These are phyloP conservation scores for Bos taurus DNA, from an alignment of 2,113 vertebrate genomes.

Conservation along the genomic window ARS-UCD2.0 NC_037338.1:86373501-86374000, in stretches of 20 bases:
- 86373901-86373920: neutral
- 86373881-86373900: neutral
- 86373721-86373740: neutral
- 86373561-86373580: neutral
- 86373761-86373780: neutral
- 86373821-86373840: neutral
- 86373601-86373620: neutral
- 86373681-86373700: neutral
- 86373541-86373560: neutral
- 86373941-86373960: neutral
- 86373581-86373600: neutral
- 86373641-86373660: neutral
- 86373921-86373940: neutral
- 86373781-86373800: neutral
- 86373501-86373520: neutral
- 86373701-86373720: neutral
- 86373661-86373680: neutral
- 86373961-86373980: neutral
- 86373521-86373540: neutral
- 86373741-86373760: neutral
- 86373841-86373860: neutral
- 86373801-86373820: neutral
- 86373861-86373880: neutral
- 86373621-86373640: neutral
- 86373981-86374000: neutral